These are phyloP conservation scores for Pantherophis guttatus DNA, from an alignment of 2,113 vertebrate genomes.

Conservation along the genomic window DNA sequence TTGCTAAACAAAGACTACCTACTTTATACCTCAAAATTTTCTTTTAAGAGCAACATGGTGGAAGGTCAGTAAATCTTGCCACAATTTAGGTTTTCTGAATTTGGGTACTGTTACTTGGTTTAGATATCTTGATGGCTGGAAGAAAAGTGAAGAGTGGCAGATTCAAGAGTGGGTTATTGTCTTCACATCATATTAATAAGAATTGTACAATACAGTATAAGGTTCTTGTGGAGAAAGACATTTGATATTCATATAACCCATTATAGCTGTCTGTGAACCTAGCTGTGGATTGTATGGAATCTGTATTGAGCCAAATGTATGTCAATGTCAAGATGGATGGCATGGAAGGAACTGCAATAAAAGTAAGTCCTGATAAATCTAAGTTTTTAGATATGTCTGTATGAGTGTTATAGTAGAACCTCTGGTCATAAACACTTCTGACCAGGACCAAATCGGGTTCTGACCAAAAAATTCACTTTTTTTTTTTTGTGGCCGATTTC, in stretches of 20 bases:
- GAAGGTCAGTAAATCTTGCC: neutral
- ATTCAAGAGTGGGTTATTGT: neutral
- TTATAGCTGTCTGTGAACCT: constrained; percentile 84
- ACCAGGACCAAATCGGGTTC: no score
- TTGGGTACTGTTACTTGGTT: neutral
- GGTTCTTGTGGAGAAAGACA: neutral
- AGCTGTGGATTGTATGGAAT: constrained; percentile 78
- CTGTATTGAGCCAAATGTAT: constrained; percentile 83
- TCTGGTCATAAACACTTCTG: no score
- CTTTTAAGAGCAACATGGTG: neutral
- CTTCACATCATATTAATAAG: neutral
- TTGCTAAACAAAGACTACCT: neutral
- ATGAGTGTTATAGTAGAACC: neutral
- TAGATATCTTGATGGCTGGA: neutral
- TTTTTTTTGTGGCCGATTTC: no score
- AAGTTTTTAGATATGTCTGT: neutral
- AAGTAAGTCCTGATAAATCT: constrained; percentile 69
- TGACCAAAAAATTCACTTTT: no score
- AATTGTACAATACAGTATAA: neutral
- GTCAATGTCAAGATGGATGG: constrained; percentile 86
- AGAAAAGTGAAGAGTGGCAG: neutral
- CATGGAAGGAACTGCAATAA: constrained; percentile 86
- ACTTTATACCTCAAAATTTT: neutral
- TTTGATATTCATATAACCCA: neutral
- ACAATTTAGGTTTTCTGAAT: neutral